These are phyloP conservation scores for Halocynthia aurantium DNA, from an alignment of 23 tunicate genomes.

Conservation along the genomic window DNA sequence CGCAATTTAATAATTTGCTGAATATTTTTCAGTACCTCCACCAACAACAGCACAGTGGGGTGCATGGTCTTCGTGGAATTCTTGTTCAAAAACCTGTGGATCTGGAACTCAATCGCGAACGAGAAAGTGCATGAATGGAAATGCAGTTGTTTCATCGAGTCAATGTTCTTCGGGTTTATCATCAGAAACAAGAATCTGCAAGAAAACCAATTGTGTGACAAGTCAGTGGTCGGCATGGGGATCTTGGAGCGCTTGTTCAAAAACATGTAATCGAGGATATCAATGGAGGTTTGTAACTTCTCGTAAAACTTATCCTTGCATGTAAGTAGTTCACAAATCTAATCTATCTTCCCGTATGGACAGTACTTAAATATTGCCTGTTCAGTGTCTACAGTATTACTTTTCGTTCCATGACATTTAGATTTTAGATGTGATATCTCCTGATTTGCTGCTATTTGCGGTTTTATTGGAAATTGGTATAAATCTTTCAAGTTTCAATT, in stretches of 20 bases:
- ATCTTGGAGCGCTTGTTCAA: slow-evolving; percentile 23
- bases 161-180: background rate
- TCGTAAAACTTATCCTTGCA: background rate
- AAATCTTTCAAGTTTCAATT: too few relatives aligned
- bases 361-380: background rate
- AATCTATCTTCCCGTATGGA: too few relatives aligned
- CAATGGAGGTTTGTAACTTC: slow-evolving; percentile 29
- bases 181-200: background rate
- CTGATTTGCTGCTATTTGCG: background rate
- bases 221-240: slow-evolving; percentile 30
- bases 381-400: background rate
- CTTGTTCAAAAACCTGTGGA: slow-evolving; percentile 41
- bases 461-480: background rate
- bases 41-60: slow-evolving; percentile 18
- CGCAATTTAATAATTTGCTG: background rate
- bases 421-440: background rate
- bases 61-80: slow-evolving; percentile 26
- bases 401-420: background rate
- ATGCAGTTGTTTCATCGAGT: background rate
- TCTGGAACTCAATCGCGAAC: background rate
- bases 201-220: slow-evolving; percentile 2
- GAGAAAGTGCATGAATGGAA: slow-evolving; percentile 11
- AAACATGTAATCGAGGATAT: slow-evolving; percentile 30
- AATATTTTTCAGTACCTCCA: background rate
- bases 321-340: too few relatives aligned